Evolutionary conservation across 2,797 vertebrate species (phyloP).

Genomic region (Chiloscyllium punctatum): DNA sequence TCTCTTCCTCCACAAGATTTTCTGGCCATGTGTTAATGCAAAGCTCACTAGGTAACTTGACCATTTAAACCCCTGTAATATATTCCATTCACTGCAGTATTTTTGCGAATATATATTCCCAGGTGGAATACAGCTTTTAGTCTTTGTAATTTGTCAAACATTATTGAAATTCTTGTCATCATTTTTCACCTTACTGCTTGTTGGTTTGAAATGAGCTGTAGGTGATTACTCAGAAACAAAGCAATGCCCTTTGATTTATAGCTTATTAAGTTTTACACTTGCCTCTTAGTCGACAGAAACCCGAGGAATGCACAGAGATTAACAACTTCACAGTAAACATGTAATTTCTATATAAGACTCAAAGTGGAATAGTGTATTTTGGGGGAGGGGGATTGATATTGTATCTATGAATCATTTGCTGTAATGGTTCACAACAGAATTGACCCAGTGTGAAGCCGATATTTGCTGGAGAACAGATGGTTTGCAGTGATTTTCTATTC

Average conservation of each 20-base stretch:
- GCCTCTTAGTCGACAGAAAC: not conserved
- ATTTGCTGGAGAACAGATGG: not conserved
- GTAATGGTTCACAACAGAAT: not conserved
- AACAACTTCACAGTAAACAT: not conserved
- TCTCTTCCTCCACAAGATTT: not conserved
- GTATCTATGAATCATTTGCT: not conserved
- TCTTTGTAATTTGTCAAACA: not conserved
- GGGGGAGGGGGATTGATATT: too few species aligned
- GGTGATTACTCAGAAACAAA: not conserved
- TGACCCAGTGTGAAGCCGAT: not conserved
- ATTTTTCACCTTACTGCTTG: constrained; percentile 1
- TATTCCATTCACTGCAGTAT: not conserved
- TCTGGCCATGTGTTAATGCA: not conserved
- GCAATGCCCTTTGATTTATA: not conserved
- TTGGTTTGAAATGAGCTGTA: not conserved
- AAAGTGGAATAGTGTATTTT: not conserved
- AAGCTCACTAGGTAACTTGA: not conserved
- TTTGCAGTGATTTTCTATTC: not conserved
- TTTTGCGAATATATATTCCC: not conserved
- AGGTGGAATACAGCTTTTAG: not conserved
- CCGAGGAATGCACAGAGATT: not conserved
- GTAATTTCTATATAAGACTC: not conserved
- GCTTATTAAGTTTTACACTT: not conserved
- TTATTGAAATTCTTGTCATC: not conserved
- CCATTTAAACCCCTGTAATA: too few species aligned